Evolutionary conservation across 2,888 invertebrate genomes (phyloP), one percentile per base, ranked within the genome.

Genomic region (Rapana venosa): DNA sequence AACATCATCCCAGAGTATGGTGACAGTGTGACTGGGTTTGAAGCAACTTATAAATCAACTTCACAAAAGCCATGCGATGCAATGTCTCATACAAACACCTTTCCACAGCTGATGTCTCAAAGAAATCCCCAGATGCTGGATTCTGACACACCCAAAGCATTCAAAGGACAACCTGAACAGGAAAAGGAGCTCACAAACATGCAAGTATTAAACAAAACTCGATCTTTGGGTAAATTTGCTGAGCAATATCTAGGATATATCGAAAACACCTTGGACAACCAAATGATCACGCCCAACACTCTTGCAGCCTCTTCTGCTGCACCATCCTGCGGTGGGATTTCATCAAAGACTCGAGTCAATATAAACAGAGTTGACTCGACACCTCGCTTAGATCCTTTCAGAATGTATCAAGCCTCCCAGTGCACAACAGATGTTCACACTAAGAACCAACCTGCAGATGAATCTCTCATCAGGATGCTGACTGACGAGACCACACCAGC

Each of bases 161-260:
- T 47, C 47, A 47, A 47, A 47, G 4, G 47, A n/a, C n/a, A 11
- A 30, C 74, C 74, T 35, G 35, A 35, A 32, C 79, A 79, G 35
- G 32, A 36, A 35, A 22, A 13, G 4, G 35, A 30, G 26, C 0
- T 77, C 74, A 66, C 20, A 66, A 26, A 30, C n/a, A n/a, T n/a
- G 17, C 79, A 79, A 13, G 22, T 13, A 79, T 26, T 32, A 32
- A 20, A 22, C 17, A 87, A 56, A 36, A 77, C 17, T 20, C 26
- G 30, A 30, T 20, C 30, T 20, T 56, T 87, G 26, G 87, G 87
- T 6, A 77, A 79, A 47, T 87, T 32, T 58, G 87, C 87, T 79
- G 56, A 77, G 15, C 87, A 77, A 32, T 87, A 87, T 70, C 47
- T 87, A 26, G 87, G 77, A 13, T 56, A 87, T 56, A 87, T 87